Conservation (phyloP, 2,888 invertebrate species). For the Thyatira batis region DNA sequence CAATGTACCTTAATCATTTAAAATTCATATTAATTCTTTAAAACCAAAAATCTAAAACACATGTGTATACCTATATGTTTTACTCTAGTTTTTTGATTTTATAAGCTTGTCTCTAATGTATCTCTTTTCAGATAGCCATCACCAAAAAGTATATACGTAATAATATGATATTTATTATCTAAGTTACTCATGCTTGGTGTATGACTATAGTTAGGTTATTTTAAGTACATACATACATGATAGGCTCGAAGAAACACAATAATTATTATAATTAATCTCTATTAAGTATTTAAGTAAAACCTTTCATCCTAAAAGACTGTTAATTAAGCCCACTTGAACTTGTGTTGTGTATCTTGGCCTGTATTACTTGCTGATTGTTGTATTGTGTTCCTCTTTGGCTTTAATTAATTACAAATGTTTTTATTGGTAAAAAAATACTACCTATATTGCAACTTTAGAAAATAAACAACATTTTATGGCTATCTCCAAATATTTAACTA, state of each 20-base stretch:
- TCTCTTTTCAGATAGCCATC: no score
- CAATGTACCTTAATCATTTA: slow-evolving; percentile 23
- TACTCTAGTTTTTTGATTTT: no score
- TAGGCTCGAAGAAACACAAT: slow-evolving; percentile 40
- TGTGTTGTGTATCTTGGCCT: slow-evolving; percentile 51
- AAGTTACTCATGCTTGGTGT: no score
- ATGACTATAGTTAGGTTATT: background rate
- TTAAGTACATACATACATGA: background rate
- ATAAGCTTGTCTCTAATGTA: no score
- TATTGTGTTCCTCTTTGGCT: background rate
- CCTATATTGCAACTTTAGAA: no score
- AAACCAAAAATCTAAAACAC: background rate
- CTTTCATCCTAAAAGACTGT: slow-evolving; percentile 67
- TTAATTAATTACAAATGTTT: background rate
- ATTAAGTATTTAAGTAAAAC: slow-evolving; percentile 31
- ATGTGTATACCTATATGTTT: no score
- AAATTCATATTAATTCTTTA: background rate
- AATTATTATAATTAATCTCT: slow-evolving; percentile 43
- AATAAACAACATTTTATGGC: no score
- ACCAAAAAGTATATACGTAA: no score
- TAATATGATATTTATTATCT: no score
- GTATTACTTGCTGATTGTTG: slow-evolving; percentile 10
- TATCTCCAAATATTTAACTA: no score
- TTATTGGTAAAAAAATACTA: no score
- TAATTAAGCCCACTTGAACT: slow-evolving; percentile 60